phyloP scores from a whole-genome alignment of 2,888 invertebrate species.

The Siphlonurus alternatus region DNA sequence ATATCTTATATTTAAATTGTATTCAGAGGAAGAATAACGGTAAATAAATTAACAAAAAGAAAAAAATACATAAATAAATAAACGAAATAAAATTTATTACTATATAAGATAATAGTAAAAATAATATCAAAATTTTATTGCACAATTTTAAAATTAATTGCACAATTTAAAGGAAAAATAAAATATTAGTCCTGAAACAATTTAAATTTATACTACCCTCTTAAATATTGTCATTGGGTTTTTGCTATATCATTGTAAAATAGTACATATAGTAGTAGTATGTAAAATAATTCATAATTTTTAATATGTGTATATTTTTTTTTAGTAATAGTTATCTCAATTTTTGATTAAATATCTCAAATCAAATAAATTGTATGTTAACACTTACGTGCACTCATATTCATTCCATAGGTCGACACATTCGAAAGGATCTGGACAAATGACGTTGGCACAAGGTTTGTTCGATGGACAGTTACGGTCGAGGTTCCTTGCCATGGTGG shows the following conservation, averaged over 20 bases:
- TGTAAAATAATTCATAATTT: neutral
- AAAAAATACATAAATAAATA: no score
- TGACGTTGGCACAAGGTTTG: constrained; percentile 86
- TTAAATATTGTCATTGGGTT: no score
- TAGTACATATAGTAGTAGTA: neutral
- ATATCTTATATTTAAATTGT: constrained; percentile 17
- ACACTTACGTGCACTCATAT: constrained; percentile 94
- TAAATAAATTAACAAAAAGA: neutral
- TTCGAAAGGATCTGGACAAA: constrained; percentile 84
- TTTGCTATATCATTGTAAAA: neutral
- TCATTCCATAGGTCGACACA: constrained; percentile 97
- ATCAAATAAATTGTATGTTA: neutral
- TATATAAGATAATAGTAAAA: no score
- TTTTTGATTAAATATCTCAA: no score
- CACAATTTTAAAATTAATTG: no score
- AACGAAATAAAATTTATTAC: no score
- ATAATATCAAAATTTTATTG: no score
- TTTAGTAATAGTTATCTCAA: no score
- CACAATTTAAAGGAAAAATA: no score
- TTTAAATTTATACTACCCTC: no score
- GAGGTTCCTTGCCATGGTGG: constrained; percentile 82
- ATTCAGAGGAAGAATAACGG: neutral
- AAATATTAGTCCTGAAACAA: no score
- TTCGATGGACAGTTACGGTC: constrained; percentile 88
- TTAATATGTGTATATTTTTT: no score